A percentile compares a stretch with the other conserved stretches of the same genome.
Conservation (phyloP, 2,888 invertebrate genomes). For the Busseola fusca region DNA sequence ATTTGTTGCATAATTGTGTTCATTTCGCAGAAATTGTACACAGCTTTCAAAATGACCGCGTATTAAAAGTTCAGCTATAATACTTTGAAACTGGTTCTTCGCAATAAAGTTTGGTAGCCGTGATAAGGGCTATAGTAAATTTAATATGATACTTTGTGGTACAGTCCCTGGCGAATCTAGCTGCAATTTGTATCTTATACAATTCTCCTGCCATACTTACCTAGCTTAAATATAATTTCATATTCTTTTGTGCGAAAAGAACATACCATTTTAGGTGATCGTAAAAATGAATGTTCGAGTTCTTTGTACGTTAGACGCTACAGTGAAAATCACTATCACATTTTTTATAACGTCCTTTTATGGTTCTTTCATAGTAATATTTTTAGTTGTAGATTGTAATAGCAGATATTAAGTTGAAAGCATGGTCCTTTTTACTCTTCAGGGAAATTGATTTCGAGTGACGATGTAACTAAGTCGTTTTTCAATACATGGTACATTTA, state of each 20-base stretch:
- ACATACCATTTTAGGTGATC: slow-evolving; percentile 60
- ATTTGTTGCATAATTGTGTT: slow-evolving; percentile 48
- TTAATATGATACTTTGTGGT: slow-evolving; percentile 51
- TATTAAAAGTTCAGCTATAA: slow-evolving; percentile 62
- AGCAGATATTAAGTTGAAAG: slow-evolving; percentile 55
- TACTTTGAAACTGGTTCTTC: slow-evolving; percentile 57
- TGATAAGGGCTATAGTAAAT: slow-evolving; percentile 56
- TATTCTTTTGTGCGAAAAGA: slow-evolving; percentile 57
- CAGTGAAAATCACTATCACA: slow-evolving; percentile 59
- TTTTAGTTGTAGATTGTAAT: slow-evolving; percentile 55
- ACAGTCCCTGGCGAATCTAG: slow-evolving; percentile 38
- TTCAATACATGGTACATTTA: slow-evolving; percentile 16
- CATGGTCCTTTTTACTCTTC: slow-evolving; percentile 33
- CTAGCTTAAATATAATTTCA: slow-evolving; percentile 55
- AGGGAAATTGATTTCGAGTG: slow-evolving; percentile 9
- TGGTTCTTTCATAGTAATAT: slow-evolving; percentile 49
- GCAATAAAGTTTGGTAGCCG: slow-evolving; percentile 55
- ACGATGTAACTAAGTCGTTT: slow-evolving; percentile 18
- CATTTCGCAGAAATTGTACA: slow-evolving; percentile 42
- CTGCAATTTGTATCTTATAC: slow-evolving; percentile 56
- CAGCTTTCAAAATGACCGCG: slow-evolving; percentile 62
- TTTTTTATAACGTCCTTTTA: slow-evolving; percentile 62
- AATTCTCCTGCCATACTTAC: slow-evolving; percentile 33
- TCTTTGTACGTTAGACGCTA: slow-evolving; percentile 57
- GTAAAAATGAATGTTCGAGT: slow-evolving; percentile 65